Conservation (phyloP, 2,113 vertebrate genomes). For the Oncorhynchus gorbuscha region DNA sequence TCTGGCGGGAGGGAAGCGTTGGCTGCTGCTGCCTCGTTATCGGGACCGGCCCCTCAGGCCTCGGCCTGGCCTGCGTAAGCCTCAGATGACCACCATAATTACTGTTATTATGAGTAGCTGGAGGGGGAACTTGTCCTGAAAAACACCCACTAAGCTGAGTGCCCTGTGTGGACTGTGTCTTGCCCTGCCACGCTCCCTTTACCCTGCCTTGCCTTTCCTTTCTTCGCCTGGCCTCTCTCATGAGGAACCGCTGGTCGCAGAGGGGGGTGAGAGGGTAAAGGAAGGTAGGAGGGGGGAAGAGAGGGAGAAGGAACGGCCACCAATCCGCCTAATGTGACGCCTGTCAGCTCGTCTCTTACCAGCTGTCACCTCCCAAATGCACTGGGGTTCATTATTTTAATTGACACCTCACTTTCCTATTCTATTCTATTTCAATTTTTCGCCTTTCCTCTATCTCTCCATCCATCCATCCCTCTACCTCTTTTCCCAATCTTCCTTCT, state of each 20-base stretch:
- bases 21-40: conserved; percentile 69
- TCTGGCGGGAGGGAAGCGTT: conserved; percentile 16
- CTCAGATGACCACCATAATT: conserved; percentile 81
- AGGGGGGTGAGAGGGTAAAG: not conserved
- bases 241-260: conserved; percentile 62
- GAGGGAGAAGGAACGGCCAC: conserved; percentile 68
- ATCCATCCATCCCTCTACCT: conserved; percentile 43
- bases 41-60: conserved; percentile 74
- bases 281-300: conserved; percentile 21
- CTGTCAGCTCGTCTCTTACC: conserved; percentile 91
- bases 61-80: conserved; percentile 77
- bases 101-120: conserved; percentile 82
- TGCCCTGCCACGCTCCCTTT: too few relatives aligned
- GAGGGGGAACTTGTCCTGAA: conserved; percentile 76
- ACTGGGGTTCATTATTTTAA: conserved; percentile 90
- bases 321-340: conserved; percentile 79
- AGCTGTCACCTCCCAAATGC: conserved; percentile 84
- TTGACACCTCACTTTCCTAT: conserved; percentile 89
- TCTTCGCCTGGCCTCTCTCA: conserved; percentile 19
- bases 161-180: not conserved
- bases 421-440: conserved; percentile 75
- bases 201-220: too few relatives aligned
- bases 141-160: conserved; percentile 24
- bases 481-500: not conserved
- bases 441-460: conserved; percentile 38